phyloP scores from a whole-genome alignment of 2,113 vertebrate species.

The Calidris pugnax region DNA sequence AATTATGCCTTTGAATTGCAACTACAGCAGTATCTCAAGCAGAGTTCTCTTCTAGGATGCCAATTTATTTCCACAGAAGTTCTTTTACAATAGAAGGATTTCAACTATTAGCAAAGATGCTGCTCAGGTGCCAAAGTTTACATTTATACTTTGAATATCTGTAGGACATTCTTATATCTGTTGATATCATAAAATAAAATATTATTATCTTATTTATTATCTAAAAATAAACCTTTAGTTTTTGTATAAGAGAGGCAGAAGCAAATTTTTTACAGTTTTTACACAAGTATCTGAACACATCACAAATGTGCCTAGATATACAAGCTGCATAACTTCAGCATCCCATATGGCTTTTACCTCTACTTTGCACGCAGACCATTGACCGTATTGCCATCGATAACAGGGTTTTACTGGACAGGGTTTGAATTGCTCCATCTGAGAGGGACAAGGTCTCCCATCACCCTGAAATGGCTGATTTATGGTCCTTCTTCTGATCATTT shows the following conservation, averaged over 20 bases:
- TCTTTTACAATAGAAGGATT: not conserved
- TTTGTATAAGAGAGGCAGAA: not conserved
- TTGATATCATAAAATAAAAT: not conserved
- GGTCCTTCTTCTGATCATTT: conserved; percentile 86
- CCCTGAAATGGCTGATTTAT: conserved; percentile 93
- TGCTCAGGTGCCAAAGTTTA: not conserved
- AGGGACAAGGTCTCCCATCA: conserved; percentile 91
- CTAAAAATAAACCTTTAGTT: not conserved
- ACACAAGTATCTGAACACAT: not conserved
- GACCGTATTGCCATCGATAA: conserved; percentile 91
- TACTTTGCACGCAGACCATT: conserved; percentile 91
- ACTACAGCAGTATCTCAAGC: not conserved
- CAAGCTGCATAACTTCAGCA: not conserved
- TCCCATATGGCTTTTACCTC: conserved; percentile 78
- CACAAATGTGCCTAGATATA: not conserved
- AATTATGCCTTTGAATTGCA: not conserved
- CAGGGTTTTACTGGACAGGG: conserved; percentile 94
- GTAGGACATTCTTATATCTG: not conserved
- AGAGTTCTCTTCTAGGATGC: not conserved
- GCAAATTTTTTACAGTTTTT: not conserved
- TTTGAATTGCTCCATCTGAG: conserved; percentile 91
- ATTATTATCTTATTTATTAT: not conserved
- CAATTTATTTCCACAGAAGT: not conserved
- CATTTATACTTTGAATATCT: not conserved
- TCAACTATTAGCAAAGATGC: not conserved